A percentile compares a stretch with the other conserved stretches of the same genome.
These are phyloP conservation scores for Volucella zonaria DNA, from an alignment of 2,888 invertebrate species.

Conservation along the genomic window DNA sequence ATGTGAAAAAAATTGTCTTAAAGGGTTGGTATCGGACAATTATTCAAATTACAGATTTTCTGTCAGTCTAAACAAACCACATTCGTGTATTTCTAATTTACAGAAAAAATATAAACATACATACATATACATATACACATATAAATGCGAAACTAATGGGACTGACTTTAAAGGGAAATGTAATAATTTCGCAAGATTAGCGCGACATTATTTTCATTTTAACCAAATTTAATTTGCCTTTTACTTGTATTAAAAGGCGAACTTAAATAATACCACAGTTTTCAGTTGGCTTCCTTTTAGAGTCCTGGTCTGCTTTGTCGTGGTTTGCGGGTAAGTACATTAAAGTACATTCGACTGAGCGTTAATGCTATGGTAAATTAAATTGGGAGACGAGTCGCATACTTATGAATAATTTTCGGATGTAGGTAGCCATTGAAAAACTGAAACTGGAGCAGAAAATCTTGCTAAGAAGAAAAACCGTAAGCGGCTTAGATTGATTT, in stretches of 20 bases:
- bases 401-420: slow-evolving; percentile 34
- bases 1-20: no score
- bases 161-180: slow-evolving; percentile 34
- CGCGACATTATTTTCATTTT: slow-evolving; percentile 45
- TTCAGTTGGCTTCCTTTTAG: slow-evolving; percentile 31
- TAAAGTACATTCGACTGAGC: slow-evolving; percentile 28
- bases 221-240: slow-evolving; percentile 46
- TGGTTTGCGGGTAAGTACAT: slow-evolving; percentile 31
- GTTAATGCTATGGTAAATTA: slow-evolving; percentile 27
- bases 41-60: no score
- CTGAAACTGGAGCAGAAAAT: not conserved
- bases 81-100: not conserved
- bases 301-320: slow-evolving; percentile 26
- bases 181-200: slow-evolving; percentile 47
- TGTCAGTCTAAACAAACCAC: no score
- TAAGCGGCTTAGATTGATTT: not conserved
- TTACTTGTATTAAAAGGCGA: slow-evolving; percentile 8
- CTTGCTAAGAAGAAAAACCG: not conserved
- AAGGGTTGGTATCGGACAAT: no score
- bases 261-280: slow-evolving; percentile 29
- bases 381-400: slow-evolving; percentile 13
- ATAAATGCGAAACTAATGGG: slow-evolving; percentile 1
- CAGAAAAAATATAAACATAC: not conserved
- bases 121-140: slow-evolving; percentile 9
- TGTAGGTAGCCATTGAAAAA: not conserved